Evolutionary conservation across 92 coral and sea anemone species (phyloP), one percentile per base, ranked within the genome.

Genomic region (Galaxea fascicularis): DNA sequence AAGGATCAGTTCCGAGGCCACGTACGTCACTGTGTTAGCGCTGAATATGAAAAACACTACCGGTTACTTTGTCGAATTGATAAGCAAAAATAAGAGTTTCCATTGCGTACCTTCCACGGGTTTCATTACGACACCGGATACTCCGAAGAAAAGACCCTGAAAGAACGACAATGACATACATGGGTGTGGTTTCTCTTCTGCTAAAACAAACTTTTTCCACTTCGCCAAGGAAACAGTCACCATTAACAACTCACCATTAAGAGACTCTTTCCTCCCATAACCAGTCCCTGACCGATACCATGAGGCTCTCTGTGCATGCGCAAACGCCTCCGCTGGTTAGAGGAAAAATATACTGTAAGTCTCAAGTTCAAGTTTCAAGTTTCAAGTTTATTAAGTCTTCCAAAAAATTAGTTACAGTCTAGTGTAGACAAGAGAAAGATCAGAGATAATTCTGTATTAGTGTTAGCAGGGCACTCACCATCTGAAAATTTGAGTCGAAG

Each of bases 231-330:
- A 4, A 22, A 41, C 60, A 54, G 46, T 44, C 11, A 3, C 13
- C 13, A 20, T 22, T 27, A 45, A 1, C 10, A 52, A n/a, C 96
- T 90, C 29, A 92, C 98, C 98, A 96, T 92, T 7, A 93, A 92
- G 28, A 96, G 79, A 70, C 97, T 96, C 71, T 94, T 96, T 30
- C 99, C 99, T 57, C 98, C 99, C 97, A 92, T 89, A 20, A 94
- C 62, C 68, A 96, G 91, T 21, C 99, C 98, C 63, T 96, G 97
- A 11, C 98, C 95, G 79, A 96, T 72, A 26, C 97, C 98, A 3
- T 87, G 80, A 60, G 99, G 98, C n/a, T 89, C 94, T 51, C 80
- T 82, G 82, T 90, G 93, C 98, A 96, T 96, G 62, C 95, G 95
- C 87, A 88, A 66, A 57, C 98, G 95, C 49, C 99, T 90, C 78